Evolutionary conservation across 2,113 vertebrate genomes (phyloP).

Genomic region (Dicerorhinus sumatrensis): DNA sequence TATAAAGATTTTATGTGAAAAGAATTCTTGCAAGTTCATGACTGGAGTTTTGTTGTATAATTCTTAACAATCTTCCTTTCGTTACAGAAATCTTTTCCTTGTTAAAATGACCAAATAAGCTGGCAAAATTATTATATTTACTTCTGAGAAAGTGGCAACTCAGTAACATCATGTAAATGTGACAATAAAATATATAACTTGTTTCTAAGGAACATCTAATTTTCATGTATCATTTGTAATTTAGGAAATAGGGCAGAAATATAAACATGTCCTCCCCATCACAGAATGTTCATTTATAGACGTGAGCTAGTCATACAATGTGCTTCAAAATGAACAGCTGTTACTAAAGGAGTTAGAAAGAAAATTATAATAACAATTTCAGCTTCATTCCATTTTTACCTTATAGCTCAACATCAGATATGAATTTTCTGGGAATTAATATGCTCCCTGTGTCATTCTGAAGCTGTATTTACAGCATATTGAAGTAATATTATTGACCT

Average conservation of each 20-base stretch:
- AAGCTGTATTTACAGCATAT: constrained; percentile 36
- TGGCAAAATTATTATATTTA: not conserved
- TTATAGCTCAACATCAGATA: not conserved
- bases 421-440: constrained; percentile 38
- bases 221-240: not conserved
- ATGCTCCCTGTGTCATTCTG: not conserved
- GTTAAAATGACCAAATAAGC: not conserved
- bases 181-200: not conserved
- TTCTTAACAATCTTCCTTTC: not conserved
- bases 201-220: constrained; percentile 25
- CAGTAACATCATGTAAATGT: not conserved
- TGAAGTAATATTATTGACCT: constrained; percentile 41
- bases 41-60: not conserved
- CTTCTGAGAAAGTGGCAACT: not conserved
- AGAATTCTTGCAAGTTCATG: not conserved
- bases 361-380: constrained; percentile 33
- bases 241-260: not conserved
- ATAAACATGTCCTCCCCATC: not conserved
- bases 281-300: not conserved
- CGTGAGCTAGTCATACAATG: not conserved
- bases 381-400: not conserved
- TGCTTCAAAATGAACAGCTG: not conserved
- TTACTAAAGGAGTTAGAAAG: not conserved
- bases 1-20: not conserved
- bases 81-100: not conserved